Base-by-base conservation (phyloP, 1,140 invertebrate species). In the Galleria mellonella region DNA sequence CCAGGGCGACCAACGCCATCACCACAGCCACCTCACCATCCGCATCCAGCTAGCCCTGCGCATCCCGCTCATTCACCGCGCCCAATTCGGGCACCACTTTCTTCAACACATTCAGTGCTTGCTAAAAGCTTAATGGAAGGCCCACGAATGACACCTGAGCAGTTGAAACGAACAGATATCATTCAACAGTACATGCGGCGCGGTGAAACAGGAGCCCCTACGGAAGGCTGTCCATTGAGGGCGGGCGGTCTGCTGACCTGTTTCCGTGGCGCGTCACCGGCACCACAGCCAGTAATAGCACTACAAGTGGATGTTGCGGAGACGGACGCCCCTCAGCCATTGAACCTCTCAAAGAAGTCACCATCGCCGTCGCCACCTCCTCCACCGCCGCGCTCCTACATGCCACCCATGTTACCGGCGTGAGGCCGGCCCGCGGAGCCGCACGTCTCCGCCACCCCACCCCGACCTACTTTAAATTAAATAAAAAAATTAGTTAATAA, bases 151-250 rank as follows among this genome's bases (percentile, higher is more conserved):
- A 96, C 93, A 4, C 92, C 94, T 15, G 94, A 96, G 77, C 94
- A 96, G 84, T 88, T 95, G 73, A 96, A 96, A 79, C 90, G 94
- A 58, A 94, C 94, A 28, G 94, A 96, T 69, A 93, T 96, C 49
- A 95, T 96, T 60, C 94, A 96, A 74, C 94, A 94, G 71, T 96
- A 94, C 70, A 94, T 96, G 71, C 95, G 95, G 91, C 88, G 93
- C 28, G 91, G 90, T 5, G 91, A 91, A 46, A 77, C 87, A 0
- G 81, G 71, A 10, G 64, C 66, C 40, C 17, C 17, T 3, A 51
- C 55, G 27, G 72, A 61, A 32, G 66, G 56, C 5, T 87, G 83
- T 55, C 78, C 86, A 30, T 51, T 67, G 53, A 63, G 66, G 12
- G 39, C 69, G 17, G 62, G 65, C 27, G 68, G 40, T 3, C 55